Conservation (phyloP, 1,140 invertebrate genomes). For the Aculops lycopersici region DNA sequence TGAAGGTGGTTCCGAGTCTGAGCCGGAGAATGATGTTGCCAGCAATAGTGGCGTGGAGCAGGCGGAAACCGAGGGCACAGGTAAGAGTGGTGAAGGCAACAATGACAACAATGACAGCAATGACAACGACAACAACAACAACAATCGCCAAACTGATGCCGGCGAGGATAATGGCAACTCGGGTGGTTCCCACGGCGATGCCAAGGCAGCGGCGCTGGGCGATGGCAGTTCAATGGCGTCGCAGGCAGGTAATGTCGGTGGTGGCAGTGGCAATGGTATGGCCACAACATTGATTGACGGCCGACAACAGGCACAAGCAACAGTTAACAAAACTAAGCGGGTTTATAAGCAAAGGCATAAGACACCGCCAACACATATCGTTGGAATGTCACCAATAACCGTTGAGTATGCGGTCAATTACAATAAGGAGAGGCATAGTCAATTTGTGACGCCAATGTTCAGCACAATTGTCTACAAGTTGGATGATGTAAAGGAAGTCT, state of each 20-base stretch:
- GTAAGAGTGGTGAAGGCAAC: background rate
- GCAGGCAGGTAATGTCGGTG: no score
- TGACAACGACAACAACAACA: background rate
- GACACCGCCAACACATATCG: slow-evolving; percentile 15
- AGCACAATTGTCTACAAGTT: slow-evolving; percentile 59
- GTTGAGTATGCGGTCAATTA: slow-evolving; percentile 41
- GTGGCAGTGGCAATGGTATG: no score
- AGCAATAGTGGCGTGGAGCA: background rate
- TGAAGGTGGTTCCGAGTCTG: background rate
- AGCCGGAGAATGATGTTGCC: background rate
- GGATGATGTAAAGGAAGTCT: slow-evolving; percentile 73
- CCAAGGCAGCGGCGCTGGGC: no score
- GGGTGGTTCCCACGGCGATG: no score
- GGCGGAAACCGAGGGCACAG: background rate
- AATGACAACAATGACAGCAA: background rate
- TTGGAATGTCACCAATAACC: slow-evolving; percentile 35
- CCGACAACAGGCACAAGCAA: no score
- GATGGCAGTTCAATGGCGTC: no score
- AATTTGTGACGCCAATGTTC: slow-evolving; percentile 61
- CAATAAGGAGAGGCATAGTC: slow-evolving; percentile 26
- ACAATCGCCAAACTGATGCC: background rate
- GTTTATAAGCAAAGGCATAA: slow-evolving; percentile 8
- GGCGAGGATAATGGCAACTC: no score
- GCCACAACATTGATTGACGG: no score
- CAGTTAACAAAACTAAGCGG: slow-evolving; percentile 1